Evolutionary conservation across 2,113 vertebrate genomes (phyloP).

Genomic region (Alouatta palliata): DNA sequence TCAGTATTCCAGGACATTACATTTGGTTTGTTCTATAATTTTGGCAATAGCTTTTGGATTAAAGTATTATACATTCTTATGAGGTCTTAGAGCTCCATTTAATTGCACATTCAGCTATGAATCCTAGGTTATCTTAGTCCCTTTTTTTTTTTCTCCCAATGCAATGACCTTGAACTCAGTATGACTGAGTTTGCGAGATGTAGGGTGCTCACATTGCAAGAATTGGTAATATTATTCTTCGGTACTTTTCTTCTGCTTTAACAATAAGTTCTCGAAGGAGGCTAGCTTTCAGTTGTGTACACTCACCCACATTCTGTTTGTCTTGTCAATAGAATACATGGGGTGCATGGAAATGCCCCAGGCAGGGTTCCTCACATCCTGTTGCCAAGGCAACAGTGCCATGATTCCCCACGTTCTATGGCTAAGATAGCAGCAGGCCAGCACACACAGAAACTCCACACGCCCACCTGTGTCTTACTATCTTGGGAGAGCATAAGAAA

Average conservation of each 20-base stretch:
- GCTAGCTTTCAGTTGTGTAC: neutral
- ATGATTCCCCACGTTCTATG: neutral
- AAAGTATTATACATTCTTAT: neutral
- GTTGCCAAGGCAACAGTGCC: constrained; percentile 7
- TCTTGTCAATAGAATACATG: constrained; percentile 12
- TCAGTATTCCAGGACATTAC: neutral
- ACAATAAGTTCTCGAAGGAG: neutral
- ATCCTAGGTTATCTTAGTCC: neutral
- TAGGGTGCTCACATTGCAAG: neutral
- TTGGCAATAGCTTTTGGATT: neutral
- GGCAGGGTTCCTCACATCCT: neutral
- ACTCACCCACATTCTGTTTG: neutral
- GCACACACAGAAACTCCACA: neutral
- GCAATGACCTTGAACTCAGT: neutral
- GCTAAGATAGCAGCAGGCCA: neutral
- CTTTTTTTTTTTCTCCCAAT: neutral
- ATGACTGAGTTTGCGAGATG: neutral
- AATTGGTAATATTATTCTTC: neutral
- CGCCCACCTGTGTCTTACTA: neutral
- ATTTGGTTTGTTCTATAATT: constrained; percentile 33
- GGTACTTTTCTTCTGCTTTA: neutral
- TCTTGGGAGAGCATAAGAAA: neutral
- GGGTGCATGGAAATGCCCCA: neutral
- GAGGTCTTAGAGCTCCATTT: neutral
- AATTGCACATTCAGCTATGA: neutral